Evolutionary conservation across 2,797 vertebrate genomes (phyloP).

Genomic region (Carcharodon carcharias): DNA sequence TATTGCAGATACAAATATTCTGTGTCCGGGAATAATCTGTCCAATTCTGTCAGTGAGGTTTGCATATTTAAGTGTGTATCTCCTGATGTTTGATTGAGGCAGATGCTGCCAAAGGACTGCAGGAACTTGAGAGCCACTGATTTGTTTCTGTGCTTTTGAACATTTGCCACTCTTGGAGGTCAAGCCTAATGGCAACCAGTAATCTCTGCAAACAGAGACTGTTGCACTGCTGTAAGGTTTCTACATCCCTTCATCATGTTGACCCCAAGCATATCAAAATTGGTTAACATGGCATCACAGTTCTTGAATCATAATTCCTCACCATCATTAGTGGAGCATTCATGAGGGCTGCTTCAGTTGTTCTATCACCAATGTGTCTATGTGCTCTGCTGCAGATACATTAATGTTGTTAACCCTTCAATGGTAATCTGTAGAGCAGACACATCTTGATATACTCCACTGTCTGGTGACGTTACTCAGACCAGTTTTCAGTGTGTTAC

Average conservation of each 20-base stretch:
- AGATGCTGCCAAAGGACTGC: background rate
- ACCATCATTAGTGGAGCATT: background rate
- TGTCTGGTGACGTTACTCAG: background rate
- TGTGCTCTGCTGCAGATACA: background rate
- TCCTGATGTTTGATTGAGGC: background rate
- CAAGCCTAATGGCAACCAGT: background rate
- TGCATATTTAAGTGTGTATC: background rate
- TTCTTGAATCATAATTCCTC: background rate
- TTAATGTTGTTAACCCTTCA: background rate
- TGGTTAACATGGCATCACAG: background rate
- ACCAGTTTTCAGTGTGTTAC: background rate
- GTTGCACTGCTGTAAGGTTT: background rate
- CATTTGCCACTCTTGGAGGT: background rate
- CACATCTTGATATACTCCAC: background rate
- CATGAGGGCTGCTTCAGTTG: background rate
- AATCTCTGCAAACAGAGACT: background rate
- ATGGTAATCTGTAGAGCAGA: background rate
- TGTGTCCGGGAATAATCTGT: background rate
- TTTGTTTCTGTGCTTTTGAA: background rate
- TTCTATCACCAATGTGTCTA: background rate
- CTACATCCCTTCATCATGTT: background rate
- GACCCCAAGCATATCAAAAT: background rate
- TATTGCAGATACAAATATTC: background rate
- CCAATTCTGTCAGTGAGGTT: background rate
- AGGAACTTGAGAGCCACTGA: background rate